phyloP scores from a whole-genome alignment of 2,113 vertebrate species.

The Petrocephalus zakoni region DNA sequence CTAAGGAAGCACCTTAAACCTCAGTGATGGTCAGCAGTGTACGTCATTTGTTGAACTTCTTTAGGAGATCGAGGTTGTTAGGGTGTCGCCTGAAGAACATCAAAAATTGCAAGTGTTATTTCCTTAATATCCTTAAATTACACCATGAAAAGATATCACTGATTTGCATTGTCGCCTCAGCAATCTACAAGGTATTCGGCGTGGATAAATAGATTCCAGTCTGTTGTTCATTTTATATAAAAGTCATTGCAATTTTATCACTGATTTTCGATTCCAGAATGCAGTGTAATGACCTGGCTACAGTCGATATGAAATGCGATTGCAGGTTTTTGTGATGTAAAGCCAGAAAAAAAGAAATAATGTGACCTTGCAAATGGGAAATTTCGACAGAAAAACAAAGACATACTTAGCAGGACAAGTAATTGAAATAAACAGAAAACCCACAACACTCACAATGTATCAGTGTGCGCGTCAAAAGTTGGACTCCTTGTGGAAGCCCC shows the following conservation, averaged over 20 bases:
- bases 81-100: neutral
- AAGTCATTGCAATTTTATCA: neutral
- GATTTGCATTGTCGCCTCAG: neutral
- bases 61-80: neutral
- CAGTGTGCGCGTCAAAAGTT: neutral
- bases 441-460: neutral
- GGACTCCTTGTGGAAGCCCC: neutral
- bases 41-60: neutral
- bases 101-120: neutral
- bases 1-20: neutral
- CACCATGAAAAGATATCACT: neutral
- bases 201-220: neutral
- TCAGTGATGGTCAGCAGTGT: conserved; percentile 1
- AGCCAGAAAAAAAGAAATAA: neutral
- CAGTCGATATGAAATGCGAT: neutral
- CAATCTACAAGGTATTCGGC: neutral
- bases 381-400: neutral
- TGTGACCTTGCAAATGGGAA: neutral
- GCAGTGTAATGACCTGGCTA: neutral
- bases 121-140: neutral
- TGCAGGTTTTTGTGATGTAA: neutral
- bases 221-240: neutral
- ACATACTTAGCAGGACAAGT: neutral
- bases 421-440: neutral
- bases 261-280: neutral